Evolutionary conservation across 53 echinoderm and acorn worm genomes (phyloP), one percentile per base, ranked within the genome.

Genomic region (Paracentrotus lividus): DNA sequence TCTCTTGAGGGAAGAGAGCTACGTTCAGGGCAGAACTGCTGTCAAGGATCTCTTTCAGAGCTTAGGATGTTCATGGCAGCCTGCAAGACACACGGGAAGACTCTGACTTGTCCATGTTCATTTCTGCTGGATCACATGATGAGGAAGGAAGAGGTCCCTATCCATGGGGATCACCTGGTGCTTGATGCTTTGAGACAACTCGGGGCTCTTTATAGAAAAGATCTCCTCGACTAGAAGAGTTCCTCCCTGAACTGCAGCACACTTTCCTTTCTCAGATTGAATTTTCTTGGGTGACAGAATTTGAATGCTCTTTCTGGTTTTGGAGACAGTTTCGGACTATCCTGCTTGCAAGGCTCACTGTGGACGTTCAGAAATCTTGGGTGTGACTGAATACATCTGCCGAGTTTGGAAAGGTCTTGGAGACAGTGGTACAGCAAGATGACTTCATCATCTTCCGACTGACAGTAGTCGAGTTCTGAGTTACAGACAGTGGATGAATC

Each of bases 401-500:
- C 5, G 72, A 38, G 36, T 5, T 38, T n/a, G n/a, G 6, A 40
- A 40, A 72, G 40, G 14, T 14, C 40, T 38, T 15, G 72, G 72
- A 40, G 38, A 36, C 18, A 27, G 33, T 18, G 40, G 36, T n/a
- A n/a, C 7, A 81, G 8, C 8, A 45, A n/a, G 23, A 49, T 81
- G 45, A 45, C 76, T 42, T 76, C 81, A 81, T 81, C 81, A 45
- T n/a, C 45, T n/a, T 81, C 81, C n/a, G n/a, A 81, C 81, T 81
- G n/a, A 47, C 47, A n/a, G 24, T 12, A 44, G n/a, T 81, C 49
- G 1, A 81, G 2, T 45, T 81, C 81, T 47, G 47, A n/a, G n/a
- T n/a, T n/a, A n/a, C n/a, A 26, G 2, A 81, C 81, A 8, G 8
- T 10, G 26, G 1, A n/a, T 47, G 44, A 47, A 81, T 81, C 33